Conservation (phyloP, 2,888 invertebrate species). For the Mesochorus sp. region DNA sequence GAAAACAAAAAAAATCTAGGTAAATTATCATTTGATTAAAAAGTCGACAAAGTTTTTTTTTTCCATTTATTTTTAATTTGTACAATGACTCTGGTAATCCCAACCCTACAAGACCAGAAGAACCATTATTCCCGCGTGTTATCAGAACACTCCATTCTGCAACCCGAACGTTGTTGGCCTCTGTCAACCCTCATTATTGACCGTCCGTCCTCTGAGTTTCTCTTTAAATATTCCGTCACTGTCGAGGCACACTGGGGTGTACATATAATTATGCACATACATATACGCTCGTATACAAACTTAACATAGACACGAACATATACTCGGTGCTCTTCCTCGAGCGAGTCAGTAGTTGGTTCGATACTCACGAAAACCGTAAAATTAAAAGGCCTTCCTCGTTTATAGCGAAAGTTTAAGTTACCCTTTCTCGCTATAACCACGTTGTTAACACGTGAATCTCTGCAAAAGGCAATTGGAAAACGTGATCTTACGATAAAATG, state of each 20-base stretch:
- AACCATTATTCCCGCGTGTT: background rate
- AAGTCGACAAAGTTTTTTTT: background rate
- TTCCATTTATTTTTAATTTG: background rate
- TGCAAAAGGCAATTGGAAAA: slow-evolving; percentile 36
- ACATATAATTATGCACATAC: slow-evolving; percentile 64
- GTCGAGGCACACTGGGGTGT: slow-evolving; percentile 42
- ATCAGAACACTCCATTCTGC: background rate
- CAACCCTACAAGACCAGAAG: background rate
- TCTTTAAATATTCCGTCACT: slow-evolving; percentile 65
- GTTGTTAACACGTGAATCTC: slow-evolving; percentile 63
- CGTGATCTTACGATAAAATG: slow-evolving; percentile 49
- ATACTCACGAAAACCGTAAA: slow-evolving; percentile 60
- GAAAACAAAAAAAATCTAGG: background rate
- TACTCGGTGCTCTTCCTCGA: background rate
- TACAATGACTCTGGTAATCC: background rate
- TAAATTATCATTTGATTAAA: slow-evolving; percentile 2
- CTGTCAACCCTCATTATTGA: slow-evolving; percentile 65
- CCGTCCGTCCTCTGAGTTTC: slow-evolving; percentile 49
- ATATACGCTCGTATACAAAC: slow-evolving; percentile 16
- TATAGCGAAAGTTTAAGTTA: slow-evolving; percentile 61
- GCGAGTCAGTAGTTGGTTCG: slow-evolving; percentile 17
- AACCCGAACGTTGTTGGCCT: slow-evolving; percentile 38
- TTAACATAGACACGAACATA: background rate
- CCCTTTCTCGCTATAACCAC: slow-evolving; percentile 45
- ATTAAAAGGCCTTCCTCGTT: slow-evolving; percentile 63